Conservation (phyloP, 2,888 invertebrate species). For the Apomyelois bistriatella region DNA sequence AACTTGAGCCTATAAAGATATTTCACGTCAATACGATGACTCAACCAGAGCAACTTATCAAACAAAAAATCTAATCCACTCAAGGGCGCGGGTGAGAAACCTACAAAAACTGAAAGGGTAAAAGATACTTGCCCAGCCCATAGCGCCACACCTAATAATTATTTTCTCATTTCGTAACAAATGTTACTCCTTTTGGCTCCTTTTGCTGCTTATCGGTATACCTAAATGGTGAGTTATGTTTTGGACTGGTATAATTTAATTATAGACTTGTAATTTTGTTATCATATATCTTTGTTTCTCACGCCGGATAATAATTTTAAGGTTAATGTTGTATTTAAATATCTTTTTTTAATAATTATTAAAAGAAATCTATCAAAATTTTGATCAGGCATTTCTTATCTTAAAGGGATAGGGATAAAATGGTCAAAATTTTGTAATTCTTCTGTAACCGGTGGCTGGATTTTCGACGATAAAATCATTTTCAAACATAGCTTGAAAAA, state of each 20-base stretch:
- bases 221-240: background rate
- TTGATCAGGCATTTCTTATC: too few species aligned
- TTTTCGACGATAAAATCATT: too few species aligned
- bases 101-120: constrained; percentile 6
- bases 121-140: background rate
- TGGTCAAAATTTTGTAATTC: too few species aligned
- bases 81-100: background rate
- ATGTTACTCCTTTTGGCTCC: constrained; percentile 6
- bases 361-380: too few species aligned
- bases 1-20: too few species aligned
- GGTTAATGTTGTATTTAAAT: background rate
- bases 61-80: constrained; percentile 1
- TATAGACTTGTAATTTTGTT: background rate
- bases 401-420: too few species aligned
- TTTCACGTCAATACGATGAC: too few species aligned
- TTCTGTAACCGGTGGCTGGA: too few species aligned
- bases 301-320: constrained; percentile 9
- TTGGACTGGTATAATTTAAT: constrained; percentile 7
- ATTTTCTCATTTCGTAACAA: constrained; percentile 6
- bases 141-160: constrained; percentile 1
- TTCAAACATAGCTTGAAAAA: too few species aligned
- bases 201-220: constrained; percentile 6
- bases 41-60: too few species aligned
- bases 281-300: background rate
- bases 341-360: too few species aligned